phyloP scores from a whole-genome alignment of 2,113 vertebrate genomes.

The Pachyramphus minor region DNA sequence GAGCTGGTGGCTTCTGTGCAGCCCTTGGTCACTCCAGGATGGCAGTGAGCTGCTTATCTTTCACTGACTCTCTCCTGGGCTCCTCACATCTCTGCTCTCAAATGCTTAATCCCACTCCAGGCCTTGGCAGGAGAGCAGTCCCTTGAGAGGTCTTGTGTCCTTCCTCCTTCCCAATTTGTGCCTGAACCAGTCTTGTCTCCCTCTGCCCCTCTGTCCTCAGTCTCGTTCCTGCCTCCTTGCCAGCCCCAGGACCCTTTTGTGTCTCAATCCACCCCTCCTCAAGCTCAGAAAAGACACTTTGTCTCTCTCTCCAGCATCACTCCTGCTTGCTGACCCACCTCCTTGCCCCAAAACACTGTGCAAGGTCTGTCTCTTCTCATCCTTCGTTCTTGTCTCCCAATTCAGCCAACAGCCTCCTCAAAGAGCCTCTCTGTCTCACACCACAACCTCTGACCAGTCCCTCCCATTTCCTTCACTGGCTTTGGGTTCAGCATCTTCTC shows the following conservation, averaged over 20 bases:
- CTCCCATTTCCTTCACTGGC: neutral
- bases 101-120: neutral
- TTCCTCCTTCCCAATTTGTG: neutral
- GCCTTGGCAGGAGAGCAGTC: neutral
- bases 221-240: neutral
- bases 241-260: neutral
- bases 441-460: neutral
- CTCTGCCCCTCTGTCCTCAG: neutral
- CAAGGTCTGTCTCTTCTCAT: neutral
- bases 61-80: too few relatives aligned
- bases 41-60: neutral
- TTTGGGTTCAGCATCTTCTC: neutral
- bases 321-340: neutral
- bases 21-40: rapidly evolving
- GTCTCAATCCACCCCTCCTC: neutral
- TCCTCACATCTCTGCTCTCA: neutral
- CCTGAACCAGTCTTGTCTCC: neutral
- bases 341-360: neutral
- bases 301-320: rapidly evolving
- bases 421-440: neutral
- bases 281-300: neutral
- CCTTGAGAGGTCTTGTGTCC: neutral
- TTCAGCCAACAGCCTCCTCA: neutral
- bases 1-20: neutral
- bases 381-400: neutral